phyloP scores from a whole-genome alignment of 2,113 vertebrate genomes.

The Malurus alboscapulatus region DNA sequence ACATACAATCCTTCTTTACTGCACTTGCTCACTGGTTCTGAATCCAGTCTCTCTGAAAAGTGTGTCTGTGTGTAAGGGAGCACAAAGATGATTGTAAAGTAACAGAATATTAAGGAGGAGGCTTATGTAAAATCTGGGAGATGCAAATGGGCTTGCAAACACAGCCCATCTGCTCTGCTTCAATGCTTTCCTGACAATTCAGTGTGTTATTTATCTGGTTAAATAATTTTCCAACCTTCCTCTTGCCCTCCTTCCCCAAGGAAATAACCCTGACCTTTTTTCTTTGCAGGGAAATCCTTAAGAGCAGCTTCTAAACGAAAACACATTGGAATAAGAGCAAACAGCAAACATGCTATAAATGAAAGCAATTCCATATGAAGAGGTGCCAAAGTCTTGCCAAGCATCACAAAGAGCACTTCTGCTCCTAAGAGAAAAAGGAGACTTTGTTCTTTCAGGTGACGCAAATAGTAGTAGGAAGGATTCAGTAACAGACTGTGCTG shows the following conservation, averaged over 20 bases:
- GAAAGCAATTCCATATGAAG: not conserved
- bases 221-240: constrained; percentile 1
- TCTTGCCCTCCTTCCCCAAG: not conserved
- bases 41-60: not conserved
- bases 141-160: constrained; percentile 9
- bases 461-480: not conserved
- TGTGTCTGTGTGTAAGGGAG: not conserved
- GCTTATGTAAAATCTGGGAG: not conserved
- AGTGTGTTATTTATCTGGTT: not conserved
- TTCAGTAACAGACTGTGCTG: not conserved
- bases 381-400: not conserved
- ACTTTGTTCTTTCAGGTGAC: not conserved
- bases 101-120: not conserved
- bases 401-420: not conserved
- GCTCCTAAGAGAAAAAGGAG: not conserved
- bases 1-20: not conserved
- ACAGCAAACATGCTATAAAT: not conserved
- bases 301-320: not conserved
- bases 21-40: not conserved
- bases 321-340: not conserved
- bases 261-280: constrained; percentile 2
- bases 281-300: not conserved
- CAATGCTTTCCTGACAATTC: constrained; percentile 3
- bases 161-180: not conserved
- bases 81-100: not conserved